Evolutionary conservation across 2,113 vertebrate species (phyloP), one percentile per base, ranked within the genome.

Genomic region (Apistogramma diplotaenia): DNA sequence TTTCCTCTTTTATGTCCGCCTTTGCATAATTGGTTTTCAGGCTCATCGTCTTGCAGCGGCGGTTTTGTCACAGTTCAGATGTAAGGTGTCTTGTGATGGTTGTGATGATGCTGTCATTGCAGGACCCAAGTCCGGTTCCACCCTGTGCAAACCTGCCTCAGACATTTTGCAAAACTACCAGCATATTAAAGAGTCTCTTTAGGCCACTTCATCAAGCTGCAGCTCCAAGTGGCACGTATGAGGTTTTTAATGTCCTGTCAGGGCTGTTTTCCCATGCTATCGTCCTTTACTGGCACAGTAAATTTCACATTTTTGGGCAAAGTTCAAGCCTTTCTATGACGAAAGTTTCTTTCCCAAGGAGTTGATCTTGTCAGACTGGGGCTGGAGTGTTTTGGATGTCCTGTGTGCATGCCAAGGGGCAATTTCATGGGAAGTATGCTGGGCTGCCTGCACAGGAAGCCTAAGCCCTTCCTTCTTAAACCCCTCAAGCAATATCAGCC

Each of bases 1-100:
- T 60, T 82, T 56, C 71, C 76, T 79, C 71, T 89, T 89, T 93
- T 89, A 88, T 91, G 86, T 85, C 79, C 67, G 76, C 78, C 80
- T 77, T 77, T 60, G 62, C 35, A 53, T 89, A 89, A 94, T 93
- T 90, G 91, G 74, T 87, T 93, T 91, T 77, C 27, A 31, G 62
- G 87, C 74, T 88, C 79, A 70, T 85, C 67, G 16, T 92, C 77
- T 85, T 53, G 80, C 85, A 62, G 74, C 59, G 56, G 53, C 31
- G n/a, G 67, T 58, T 82, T 85, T 85, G 92, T 89, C 59, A 79
- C 84, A 82, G 82, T 75, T 73, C 73, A 74, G 65, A 82, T 78
- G 79, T 85, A 85, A 89, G 79, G 85, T 92, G 91, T 87, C 57
- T 53, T 71, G 84, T 67, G 81, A 86, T 84, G 79, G 84, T 82